Evolutionary conservation across 2,113 vertebrate genomes (phyloP), one percentile per base, ranked within the genome.

Genomic region (Poeciliopsis retropinna): DNA sequence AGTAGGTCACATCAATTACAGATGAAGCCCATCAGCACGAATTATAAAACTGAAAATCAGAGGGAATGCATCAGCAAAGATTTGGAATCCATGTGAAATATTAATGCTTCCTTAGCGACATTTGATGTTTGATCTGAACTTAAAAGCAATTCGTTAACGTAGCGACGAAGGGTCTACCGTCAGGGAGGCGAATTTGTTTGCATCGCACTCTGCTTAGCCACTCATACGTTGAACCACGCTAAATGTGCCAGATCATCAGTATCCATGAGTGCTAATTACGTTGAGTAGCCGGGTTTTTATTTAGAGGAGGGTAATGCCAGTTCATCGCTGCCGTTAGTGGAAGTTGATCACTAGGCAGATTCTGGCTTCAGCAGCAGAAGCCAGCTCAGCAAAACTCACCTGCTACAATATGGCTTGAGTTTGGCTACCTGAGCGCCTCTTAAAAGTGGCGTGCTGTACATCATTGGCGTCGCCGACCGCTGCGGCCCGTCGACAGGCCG

Each of bases 291-390:
- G 67, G 79, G 63, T 10, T 22, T 0, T 57, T 41, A 64, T 63
- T 64, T 57, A 64, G 73, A 81, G 80, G 77, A 72, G 76, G 79
- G 61, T 75, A 57, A 85, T 73, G 85, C 81, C 70, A 80, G 86
- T 91, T 91, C 79, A 85, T 88, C 82, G 78, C 78, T 84, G 87
- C 83, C 84, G 82, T 54, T 85, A 85, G 81, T 73, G 80, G 81
- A 91, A 92, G 91, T 85, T 93, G 88, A 93, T 93, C 92, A 93
- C 91, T 88, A 89, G 92, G 92, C 92, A 93, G 91, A 93, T 91
- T 91, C 79, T 81, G 75, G 76, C 54, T 88, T 82, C 89, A 89
- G 91, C 25, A 22, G 82, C 80, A 91, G 85, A 76, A 88, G 90
- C 90, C 89, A 93, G 89, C 91, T 93, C 92, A 92, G 92, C 92